Conservation (phyloP, 2,888 invertebrate species). For the Muschampia plurimacula region DNA sequence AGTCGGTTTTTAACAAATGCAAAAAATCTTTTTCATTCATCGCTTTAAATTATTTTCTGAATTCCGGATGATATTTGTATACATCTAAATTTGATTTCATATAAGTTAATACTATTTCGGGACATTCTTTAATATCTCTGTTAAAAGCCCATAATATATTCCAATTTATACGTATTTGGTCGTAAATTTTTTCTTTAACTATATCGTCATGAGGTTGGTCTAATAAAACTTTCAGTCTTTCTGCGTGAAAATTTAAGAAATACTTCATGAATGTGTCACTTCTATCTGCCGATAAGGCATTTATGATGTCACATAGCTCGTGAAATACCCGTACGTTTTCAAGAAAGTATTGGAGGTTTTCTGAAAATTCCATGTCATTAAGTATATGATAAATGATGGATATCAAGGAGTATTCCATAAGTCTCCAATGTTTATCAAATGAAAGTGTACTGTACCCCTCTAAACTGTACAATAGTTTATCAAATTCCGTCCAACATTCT, state of each 20-base stretch:
- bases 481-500: neutral
- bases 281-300: slow-evolving; percentile 21
- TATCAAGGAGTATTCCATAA: neutral
- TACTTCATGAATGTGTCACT: neutral
- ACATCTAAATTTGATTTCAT: slow-evolving; percentile 27
- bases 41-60: slow-evolving; percentile 28
- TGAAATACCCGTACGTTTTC: neutral
- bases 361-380: slow-evolving; percentile 54
- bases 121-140: slow-evolving; percentile 20
- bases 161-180: neutral
- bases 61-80: slow-evolving; percentile 8
- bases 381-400: slow-evolving; percentile 56
- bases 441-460: neutral
- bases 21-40: slow-evolving; percentile 42
- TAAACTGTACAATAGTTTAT: neutral
- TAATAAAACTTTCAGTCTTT: slow-evolving; percentile 15
- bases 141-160: slow-evolving; percentile 18
- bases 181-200: slow-evolving; percentile 3
- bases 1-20: slow-evolving; percentile 51
- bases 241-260: slow-evolving; percentile 2
- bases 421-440: neutral
- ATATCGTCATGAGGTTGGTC: neutral
- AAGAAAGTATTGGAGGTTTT: slow-evolving; percentile 45
- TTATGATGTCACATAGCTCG: slow-evolving; percentile 21
- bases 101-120: slow-evolving; percentile 15